Conservation (phyloP, 2,113 vertebrate genomes). For the Epinephelus moara region DNA sequence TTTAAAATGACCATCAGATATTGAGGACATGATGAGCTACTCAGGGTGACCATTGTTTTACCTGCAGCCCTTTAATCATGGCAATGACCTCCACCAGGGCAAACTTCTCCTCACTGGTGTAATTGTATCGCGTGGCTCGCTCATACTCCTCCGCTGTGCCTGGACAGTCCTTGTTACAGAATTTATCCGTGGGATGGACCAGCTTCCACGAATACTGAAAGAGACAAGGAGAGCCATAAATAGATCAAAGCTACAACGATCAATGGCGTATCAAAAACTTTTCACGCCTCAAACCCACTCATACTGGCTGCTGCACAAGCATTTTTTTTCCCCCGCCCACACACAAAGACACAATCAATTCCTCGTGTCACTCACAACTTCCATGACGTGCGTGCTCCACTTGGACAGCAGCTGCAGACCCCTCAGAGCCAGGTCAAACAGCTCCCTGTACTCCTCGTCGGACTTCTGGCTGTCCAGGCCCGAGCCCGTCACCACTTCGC, state of each 20-base stretch:
- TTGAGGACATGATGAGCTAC: background rate
- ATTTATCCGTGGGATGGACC: conserved; percentile 98
- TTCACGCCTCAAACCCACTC: conserved; percentile 14
- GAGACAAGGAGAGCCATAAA: conserved; percentile 23
- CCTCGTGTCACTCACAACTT: conserved; percentile 90
- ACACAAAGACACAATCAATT: background rate
- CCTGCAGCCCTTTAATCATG: conserved; percentile 98
- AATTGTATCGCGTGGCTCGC: conserved; percentile 97
- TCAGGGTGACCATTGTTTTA: conserved; percentile 26
- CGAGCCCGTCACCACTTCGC: conserved; percentile 98
- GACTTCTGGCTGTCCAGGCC: conserved; percentile 99
- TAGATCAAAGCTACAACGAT: conserved; percentile 22
- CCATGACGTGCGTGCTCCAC: conserved; percentile 99
- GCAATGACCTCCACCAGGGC: conserved; percentile 99
- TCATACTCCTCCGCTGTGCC: conserved; percentile 98
- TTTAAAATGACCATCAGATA: background rate
- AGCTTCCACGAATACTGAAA: conserved; percentile 98
- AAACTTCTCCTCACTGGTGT: conserved; percentile 99
- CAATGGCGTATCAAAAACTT: conserved; percentile 22
- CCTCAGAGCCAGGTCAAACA: conserved; percentile 95
- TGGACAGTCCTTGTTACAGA: conserved; percentile 99
- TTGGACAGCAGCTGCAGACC: conserved; percentile 98
- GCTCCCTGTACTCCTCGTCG: conserved; percentile 96
- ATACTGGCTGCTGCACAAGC: background rate
- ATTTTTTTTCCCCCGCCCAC: background rate